Conservation (phyloP, 2,797 vertebrate genomes). For the Momotus momota region DNA sequence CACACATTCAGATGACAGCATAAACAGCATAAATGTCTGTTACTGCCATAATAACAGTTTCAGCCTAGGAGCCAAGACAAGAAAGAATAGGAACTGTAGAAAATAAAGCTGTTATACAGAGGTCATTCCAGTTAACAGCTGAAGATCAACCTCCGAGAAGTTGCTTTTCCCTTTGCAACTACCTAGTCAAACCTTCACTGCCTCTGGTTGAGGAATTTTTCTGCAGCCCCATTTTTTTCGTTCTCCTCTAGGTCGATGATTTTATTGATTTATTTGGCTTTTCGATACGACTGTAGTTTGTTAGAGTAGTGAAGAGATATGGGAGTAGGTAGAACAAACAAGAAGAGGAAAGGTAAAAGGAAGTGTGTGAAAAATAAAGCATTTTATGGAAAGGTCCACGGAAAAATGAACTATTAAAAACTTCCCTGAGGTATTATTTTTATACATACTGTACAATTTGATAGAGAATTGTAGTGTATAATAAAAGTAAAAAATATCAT, state of each 20-base stretch:
- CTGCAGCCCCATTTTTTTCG: neutral
- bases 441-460: neutral
- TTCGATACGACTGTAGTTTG: neutral
- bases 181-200: neutral
- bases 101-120: neutral
- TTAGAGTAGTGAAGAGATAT: neutral
- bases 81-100: neutral
- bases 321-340: neutral
- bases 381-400: neutral
- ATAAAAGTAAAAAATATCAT: neutral
- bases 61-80: neutral
- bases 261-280: conserved; percentile 9
- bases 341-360: neutral
- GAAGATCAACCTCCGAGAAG: neutral
- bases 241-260: neutral
- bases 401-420: neutral
- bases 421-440: neutral
- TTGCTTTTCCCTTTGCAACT: neutral
- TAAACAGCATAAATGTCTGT: neutral
- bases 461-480: neutral
- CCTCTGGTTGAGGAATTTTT: neutral
- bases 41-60: neutral
- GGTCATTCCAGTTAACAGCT: neutral
- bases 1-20: neutral
- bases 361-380: neutral